Conservation (phyloP, 1,140 invertebrate species). For the Alviniconcha marisindica region DNA sequence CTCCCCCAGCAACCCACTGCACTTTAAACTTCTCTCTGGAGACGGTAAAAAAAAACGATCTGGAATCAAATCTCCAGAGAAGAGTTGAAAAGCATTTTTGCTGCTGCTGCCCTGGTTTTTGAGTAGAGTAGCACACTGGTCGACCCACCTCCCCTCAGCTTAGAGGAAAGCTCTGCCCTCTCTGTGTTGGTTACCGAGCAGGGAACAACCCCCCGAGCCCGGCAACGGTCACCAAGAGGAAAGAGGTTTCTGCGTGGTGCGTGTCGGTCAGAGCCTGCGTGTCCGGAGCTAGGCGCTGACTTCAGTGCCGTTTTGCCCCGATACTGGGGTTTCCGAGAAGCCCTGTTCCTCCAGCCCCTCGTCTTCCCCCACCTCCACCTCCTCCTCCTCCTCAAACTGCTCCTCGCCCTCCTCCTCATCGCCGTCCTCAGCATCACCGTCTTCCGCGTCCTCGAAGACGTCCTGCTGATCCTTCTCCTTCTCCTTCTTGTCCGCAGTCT, state of each 20-base stretch:
- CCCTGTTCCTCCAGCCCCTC: slow-evolving; percentile 47
- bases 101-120: not conserved
- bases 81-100: not conserved
- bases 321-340: slow-evolving; percentile 6
- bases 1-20: too few species aligned
- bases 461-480: slow-evolving; percentile 31
- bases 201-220: not conserved
- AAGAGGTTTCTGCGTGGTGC: slow-evolving; percentile 12
- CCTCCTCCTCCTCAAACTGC: slow-evolving; percentile 46
- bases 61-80: not conserved
- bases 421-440: slow-evolving; percentile 28
- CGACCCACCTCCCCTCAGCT: not conserved
- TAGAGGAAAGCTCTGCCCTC: not conserved
- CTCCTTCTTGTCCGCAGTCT: slow-evolving; percentile 20
- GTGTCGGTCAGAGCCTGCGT: not conserved
- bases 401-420: slow-evolving; percentile 50
- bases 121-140: slow-evolving; percentile 22
- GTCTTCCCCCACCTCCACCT: slow-evolving; percentile 49
- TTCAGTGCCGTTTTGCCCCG: slow-evolving; percentile 21
- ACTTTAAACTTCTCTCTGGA: not conserved
- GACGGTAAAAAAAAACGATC: not conserved
- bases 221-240: slow-evolving; percentile 38
- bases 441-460: slow-evolving; percentile 28
- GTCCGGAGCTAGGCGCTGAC: slow-evolving; percentile 24
- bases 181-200: not conserved